Evolutionary conservation across 2,113 vertebrate genomes (phyloP), one percentile per base, ranked within the genome.

Genomic region (Laticauda colubrina): DNA sequence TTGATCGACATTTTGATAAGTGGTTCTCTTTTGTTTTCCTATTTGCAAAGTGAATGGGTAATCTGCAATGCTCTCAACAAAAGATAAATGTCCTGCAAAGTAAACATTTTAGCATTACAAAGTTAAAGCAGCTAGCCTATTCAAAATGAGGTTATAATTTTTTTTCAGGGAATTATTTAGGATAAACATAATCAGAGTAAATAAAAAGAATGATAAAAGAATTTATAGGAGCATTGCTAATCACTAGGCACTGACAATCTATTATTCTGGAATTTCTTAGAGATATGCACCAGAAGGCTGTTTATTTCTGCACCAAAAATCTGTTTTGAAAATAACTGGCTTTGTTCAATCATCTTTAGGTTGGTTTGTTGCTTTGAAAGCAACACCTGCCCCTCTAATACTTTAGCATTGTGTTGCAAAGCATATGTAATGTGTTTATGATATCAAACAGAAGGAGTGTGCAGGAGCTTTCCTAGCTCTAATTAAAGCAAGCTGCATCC

Each of bases 401-500:
- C 88, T 95, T 94, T 93, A 89, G 64, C 91, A 93, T 91, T 89
- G 90, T 93, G 94, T 92, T 95, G 91, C 94, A 95, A 81, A 96
- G 95, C 94, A 95, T 86, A 95, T 2, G 45, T 95, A 94, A 95
- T 93, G 93, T 96, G 94, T 96, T 97, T 97, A 96, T 92, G 96
- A 95, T 91, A 91, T 91, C 91, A 95, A 97, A 96, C 96, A 97
- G 96, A 95, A 94, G 95, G 95, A 97, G 87, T 51, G 87, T 90
- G 85, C 91, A 94, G 94, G 91, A 97, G 94, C 94, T 93, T 96
- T 94, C 95, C 95, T 94, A 96, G 86, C 91, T 94, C 95, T 97
- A 96, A 97, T 97, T 97, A 96, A 96, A 96, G 93, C 57, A 96
- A 94, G 89, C 91, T 90, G 95, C 95, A 95, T 96, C 95, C 96